Base-by-base conservation (phyloP, 2,113 vertebrate genomes). In the Hyla sarda region DNA sequence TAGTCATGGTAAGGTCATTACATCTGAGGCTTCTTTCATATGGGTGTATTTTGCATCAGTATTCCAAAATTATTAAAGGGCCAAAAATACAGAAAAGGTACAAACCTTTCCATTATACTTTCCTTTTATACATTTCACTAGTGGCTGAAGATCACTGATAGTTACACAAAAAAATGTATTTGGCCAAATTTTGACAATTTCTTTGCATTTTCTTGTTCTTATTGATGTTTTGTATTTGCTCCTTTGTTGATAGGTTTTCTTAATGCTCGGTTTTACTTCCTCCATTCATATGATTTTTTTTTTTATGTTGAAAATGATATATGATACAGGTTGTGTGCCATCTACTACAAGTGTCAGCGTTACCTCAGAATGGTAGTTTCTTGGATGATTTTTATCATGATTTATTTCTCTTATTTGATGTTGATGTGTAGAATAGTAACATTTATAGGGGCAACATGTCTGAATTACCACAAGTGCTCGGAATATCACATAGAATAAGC, bases 301-400 rank as follows among this genome's bases (percentile, higher is more conserved):
- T 50, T 16, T 50, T 16, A 5, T 47, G 25, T 74, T 47, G 41
- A 80, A 41, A 56, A 60, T 80, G 77, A 81, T 81, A 47, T 65
- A 58, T 81, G 56, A 81, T 47, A 47, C 21, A 62, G 28, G 11
- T 81, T 65, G 56, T 45, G n/a, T n/a, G 37, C 56, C 78, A 81
- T 81, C 78, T 81, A 37, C 37, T 81, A 65, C 78, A 65, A 65
- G 34, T 65, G 78, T 81, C 54, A 81, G 37, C 17, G 17, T 58
- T 58, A 78, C 21, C 25, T 78, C 19, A 25, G 50, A 78, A 19
- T 58, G 19, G 48, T 56, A 41, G 56, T 45, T 81, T 81, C 56
- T 71, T 30, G 78, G 34, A 56, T 47, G 78, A 81, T 34, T 47
- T 80, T 45, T 62, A 81, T 47, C 56, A 65, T 65, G 56, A 65